A percentile compares a stretch with the other conserved stretches of the same genome.
Conservation (phyloP, 2,888 invertebrate species). For the Torymus aiolomorphi region DNA sequence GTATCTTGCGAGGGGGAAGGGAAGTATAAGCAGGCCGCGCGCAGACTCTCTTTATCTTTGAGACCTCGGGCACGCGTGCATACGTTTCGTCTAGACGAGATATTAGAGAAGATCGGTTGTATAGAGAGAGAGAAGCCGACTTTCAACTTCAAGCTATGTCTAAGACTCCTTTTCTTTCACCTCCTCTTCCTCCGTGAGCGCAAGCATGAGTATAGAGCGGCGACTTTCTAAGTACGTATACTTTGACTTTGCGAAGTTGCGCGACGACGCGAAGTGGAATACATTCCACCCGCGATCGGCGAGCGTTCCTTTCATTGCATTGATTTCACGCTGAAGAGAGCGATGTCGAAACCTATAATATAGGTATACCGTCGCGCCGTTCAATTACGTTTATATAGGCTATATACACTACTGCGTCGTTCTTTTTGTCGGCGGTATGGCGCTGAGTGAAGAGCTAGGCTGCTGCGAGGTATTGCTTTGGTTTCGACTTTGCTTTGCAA, state of each 20-base stretch:
- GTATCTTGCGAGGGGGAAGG: not conserved
- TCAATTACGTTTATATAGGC: not conserved
- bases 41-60: slow-evolving; percentile 40
- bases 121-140: not conserved
- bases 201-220: not conserved
- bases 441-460: not conserved
- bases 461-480: no score
- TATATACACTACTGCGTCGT: no score
- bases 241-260: slow-evolving; percentile 15
- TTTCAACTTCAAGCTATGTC: slow-evolving; percentile 5
- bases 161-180: slow-evolving; percentile 4
- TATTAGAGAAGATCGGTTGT: slow-evolving; percentile 17
- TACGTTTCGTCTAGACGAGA: slow-evolving; percentile 54
- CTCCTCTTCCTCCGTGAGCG: not conserved
- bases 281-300: slow-evolving; percentile 6
- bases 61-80: slow-evolving; percentile 21
- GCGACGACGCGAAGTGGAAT: slow-evolving; percentile 6
- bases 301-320: slow-evolving; percentile 18
- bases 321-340: slow-evolving; percentile 27
- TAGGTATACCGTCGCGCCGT: not conserved
- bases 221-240: slow-evolving; percentile 13
- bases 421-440: not conserved
- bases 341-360: slow-evolving; percentile 10
- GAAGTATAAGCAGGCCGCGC: slow-evolving; percentile 12
- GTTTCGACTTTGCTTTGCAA: no score